Base-by-base conservation (phyloP, 2,797 vertebrate genomes). In the Spondyliosoma cantharus region DNA sequence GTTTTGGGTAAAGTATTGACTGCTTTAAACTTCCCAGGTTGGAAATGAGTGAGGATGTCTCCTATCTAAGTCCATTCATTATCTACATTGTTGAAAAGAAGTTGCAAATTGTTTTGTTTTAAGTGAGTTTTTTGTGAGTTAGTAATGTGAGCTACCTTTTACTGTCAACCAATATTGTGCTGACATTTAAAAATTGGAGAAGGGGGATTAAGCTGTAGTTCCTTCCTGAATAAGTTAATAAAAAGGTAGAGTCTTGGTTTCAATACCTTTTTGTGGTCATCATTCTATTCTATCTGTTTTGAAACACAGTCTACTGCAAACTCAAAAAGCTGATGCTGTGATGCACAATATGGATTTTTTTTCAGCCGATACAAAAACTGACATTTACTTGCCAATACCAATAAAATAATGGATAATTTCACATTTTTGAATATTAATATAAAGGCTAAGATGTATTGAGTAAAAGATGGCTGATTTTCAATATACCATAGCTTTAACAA, bases 201-300 rank as follows among this genome's bases (percentile, higher is more conserved):
- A 43, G 1, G 7, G 8, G 4, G 15, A 45, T 3, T 59, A 15
- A 63, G 13, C 1, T 65, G 16, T 59, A 25, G 48, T 54, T 17
- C 12, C 20, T 43, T 20, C 7, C 45, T 77, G 9, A 62, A 45
- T 49, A 49, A 72, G 48, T 66, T 25, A 80, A 78, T 84, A 86
- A 80, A 85, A 16, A 37, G 5, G 1, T 14, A 0, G 0, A 12
- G 19, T 69, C 5, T 66, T 42, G 22, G 9, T 3, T 70, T 56
- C 24, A 0, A 42, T 45, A 25, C 13, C 2, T 7, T 54, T 63
- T 71, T 76, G 43, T 71, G 20, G 16, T 68, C 46, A 5, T 63
- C 12, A 27, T 68, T 57, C 9, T 53, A 37, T 56, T 16, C 32
- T 32, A 4, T 20, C 19, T 13, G 7, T 61, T n/a, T 17, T 43